Base-by-base conservation (phyloP, 2,797 vertebrate genomes). In the Poeciliopsis paucimaculata region DNA sequence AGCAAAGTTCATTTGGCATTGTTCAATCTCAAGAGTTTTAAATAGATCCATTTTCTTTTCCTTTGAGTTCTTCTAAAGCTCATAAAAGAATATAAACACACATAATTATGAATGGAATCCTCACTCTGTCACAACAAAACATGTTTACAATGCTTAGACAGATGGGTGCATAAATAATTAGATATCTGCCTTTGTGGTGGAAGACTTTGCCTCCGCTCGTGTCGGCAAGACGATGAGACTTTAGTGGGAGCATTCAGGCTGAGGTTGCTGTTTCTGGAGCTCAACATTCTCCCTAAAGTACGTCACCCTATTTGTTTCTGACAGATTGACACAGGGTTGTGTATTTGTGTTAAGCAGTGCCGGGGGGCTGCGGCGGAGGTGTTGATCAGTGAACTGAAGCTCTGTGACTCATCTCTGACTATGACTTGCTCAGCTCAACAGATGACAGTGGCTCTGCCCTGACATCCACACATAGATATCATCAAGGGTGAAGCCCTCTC, bases 331-430 rank as follows among this genome's bases (percentile, higher is more conserved):
- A 87, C 80, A 26, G 72, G 87, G 72, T 77, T 85, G 89, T 87
- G 79, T 85, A 8, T 91, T 85, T 84, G 86, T 87, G 84, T 88
- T 73, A 73, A 85, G 76, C 84, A 84, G 85, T 86, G 89, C 81
- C 80, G 55, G 73, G 81, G 85, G 88, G 86, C 84, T 76, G 73
- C 78, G 86, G 87, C 79, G 62, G 85, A 88, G 89, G 91, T 88
- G 91, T 89, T 90, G 91, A 91, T 93, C 90, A 89, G 84, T 88
- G 88, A 89, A 87, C 84, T 85, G 86, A 62, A 82, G 87, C 87
- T 82, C 74, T 76, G 80, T 90, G 91, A 93, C 84, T 92, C 90
- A 91, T 88, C 91, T 77, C 85, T 82, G 86, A 89, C 80, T 78
- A 73, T 43, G 47, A 80, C 66, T 13, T 73, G 89, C 89, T 83